Percentiles rank a stretch among this genome's conserved stretches.
phyloP scores from a whole-genome alignment of 2,888 invertebrate species.

The Drosophila picticornis region DNA sequence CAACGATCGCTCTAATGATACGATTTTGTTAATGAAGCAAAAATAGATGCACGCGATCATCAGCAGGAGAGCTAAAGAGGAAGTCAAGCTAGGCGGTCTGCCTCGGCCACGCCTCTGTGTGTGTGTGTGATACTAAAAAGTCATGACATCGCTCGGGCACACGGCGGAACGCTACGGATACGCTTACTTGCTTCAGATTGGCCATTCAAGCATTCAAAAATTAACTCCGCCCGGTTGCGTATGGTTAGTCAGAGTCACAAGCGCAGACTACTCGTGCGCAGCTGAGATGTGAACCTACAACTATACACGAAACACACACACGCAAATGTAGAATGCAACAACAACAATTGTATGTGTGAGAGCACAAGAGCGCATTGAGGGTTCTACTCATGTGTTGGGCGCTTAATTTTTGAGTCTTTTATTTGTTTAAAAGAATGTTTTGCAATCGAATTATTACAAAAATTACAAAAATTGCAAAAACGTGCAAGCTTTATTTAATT shows the following conservation, averaged over 20 bases:
- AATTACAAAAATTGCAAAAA: not conserved
- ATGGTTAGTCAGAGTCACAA: constrained; percentile 78
- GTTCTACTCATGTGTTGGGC: not conserved
- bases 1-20: constrained; percentile 70
- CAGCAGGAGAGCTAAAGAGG: constrained; percentile 34
- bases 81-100: constrained; percentile 46
- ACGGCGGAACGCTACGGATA: constrained; percentile 83
- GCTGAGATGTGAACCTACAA: constrained; percentile 65
- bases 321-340: constrained; percentile 3
- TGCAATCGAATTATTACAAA: not conserved
- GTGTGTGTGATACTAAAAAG: constrained; percentile 76
- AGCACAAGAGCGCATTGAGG: constrained; percentile 33
- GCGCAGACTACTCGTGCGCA: constrained; percentile 75
- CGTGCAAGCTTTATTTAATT: not conserved
- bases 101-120: constrained; percentile 77
- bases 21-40: constrained; percentile 79
- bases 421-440: not conserved
- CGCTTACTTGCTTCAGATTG: constrained; percentile 85
- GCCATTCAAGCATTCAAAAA: constrained; percentile 85
- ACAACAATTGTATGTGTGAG: constrained; percentile 12
- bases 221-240: constrained; percentile 85
- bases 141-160: constrained; percentile 82
- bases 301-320: constrained; percentile 37
- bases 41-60: constrained; percentile 74
- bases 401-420: not conserved